Evolutionary conservation across 92 coral and sea anemone genomes (phyloP).

Genomic region (Desmophyllum pertusum): DNA sequence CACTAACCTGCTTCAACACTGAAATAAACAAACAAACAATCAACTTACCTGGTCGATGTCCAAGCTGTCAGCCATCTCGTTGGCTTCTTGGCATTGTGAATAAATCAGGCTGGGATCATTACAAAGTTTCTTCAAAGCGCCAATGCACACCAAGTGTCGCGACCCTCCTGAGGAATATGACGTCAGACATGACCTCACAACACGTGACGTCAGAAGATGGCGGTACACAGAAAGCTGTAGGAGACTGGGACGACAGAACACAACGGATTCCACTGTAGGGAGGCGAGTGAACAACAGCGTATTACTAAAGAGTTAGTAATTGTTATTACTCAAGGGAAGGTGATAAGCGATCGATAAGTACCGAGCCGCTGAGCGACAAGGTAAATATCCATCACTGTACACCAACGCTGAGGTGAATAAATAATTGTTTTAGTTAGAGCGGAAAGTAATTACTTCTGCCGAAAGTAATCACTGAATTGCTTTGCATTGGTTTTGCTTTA

Average conservation of each 20-base stretch:
- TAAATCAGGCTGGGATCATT: constrained; percentile 84
- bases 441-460: no score
- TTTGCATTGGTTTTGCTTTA: no score
- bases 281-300: not conserved
- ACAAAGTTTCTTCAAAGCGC: constrained; percentile 92
- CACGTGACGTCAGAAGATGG: constrained; percentile 80
- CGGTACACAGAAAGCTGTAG: constrained; percentile 87
- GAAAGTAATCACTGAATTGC: no score
- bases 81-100: constrained; percentile 50
- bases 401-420: no score
- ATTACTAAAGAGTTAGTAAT: not conserved
- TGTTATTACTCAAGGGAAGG: not conserved
- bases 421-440: no score
- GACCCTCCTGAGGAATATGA: constrained; percentile 64
- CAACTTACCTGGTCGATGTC: constrained; percentile 44
- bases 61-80: constrained; percentile 35
- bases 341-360: not conserved
- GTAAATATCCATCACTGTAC: no score
- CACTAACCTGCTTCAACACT: not conserved
- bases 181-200: constrained; percentile 79
- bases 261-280: constrained; percentile 78
- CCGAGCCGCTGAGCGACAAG: not conserved
- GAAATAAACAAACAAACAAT: not conserved
- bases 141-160: constrained; percentile 86
- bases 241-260: constrained; percentile 88